These are phyloP conservation scores for Tiliacea aurago DNA, from an alignment of 2,888 invertebrate species.

Conservation along the genomic window DNA sequence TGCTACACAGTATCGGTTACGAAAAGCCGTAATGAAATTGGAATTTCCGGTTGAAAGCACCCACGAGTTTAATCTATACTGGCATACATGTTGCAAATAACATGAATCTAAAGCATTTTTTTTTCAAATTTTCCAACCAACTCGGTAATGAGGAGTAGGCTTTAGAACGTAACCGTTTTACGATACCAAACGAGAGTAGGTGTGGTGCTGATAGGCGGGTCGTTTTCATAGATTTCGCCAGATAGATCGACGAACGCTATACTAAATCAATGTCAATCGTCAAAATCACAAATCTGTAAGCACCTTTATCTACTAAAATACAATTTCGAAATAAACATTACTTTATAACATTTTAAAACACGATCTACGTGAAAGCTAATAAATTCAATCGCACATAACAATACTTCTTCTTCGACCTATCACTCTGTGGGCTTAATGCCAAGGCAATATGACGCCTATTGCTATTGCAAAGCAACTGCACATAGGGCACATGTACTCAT, in stretches of 20 bases:
- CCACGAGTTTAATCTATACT: slow-evolving; percentile 1
- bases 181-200: too few relatives aligned
- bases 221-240: neutral
- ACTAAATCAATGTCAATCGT: neutral
- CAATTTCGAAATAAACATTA: slow-evolving; percentile 17
- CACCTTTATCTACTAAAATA: slow-evolving; percentile 38
- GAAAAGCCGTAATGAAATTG: slow-evolving; percentile 17
- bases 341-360: slow-evolving; percentile 27
- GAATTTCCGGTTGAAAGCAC: slow-evolving; percentile 39
- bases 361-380: slow-evolving; percentile 42
- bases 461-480: slow-evolving; percentile 30
- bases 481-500: slow-evolving; percentile 24
- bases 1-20: neutral
- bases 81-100: neutral
- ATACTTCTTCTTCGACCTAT: slow-evolving; percentile 28
- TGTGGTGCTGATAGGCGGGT: neutral
- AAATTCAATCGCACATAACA: slow-evolving; percentile 36
- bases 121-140: too few relatives aligned
- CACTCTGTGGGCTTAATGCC: slow-evolving; percentile 30
- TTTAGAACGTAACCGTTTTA: too few relatives aligned
- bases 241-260: neutral
- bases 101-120: too few relatives aligned
- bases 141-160: too few relatives aligned
- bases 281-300: slow-evolving; percentile 18
- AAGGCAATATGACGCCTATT: slow-evolving; percentile 22